A percentile compares a stretch with the other conserved stretches of the same genome.
phyloP scores from a whole-genome alignment of 2,113 vertebrate genomes.

The Lepus europaeus region DNA sequence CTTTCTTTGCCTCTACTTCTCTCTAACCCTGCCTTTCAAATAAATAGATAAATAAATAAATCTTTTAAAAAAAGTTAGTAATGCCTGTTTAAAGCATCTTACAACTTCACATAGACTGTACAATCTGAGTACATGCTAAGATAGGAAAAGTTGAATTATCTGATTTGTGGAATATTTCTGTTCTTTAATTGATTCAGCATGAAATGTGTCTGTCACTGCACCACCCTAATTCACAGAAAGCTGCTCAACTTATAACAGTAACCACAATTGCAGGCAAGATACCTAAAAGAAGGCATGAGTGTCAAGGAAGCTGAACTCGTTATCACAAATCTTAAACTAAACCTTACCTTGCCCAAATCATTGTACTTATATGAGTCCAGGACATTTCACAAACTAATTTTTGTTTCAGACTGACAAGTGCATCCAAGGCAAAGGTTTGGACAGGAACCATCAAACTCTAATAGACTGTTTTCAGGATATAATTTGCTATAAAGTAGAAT shows the following conservation, averaged over 20 bases:
- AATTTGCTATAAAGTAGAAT: neutral
- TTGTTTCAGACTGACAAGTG: neutral
- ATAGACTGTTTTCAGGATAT: neutral
- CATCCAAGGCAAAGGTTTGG: neutral
- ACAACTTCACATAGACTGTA: neutral
- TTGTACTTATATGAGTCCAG: neutral
- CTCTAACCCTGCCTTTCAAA: no score
- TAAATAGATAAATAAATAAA: no score
- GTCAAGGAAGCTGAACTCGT: neutral
- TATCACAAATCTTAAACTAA: neutral
- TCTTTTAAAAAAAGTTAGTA: neutral
- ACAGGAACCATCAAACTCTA: neutral
- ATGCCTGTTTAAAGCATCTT: slow-evolving; percentile 35
- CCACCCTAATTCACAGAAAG: neutral
- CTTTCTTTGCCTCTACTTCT: no score
- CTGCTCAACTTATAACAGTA: neutral
- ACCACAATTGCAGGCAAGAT: neutral
- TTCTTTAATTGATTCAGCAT: neutral
- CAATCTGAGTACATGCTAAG: neutral
- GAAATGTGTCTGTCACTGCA: neutral
- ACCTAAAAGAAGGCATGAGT: neutral
- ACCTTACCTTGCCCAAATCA: neutral
- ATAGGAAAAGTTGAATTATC: neutral
- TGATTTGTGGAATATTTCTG: neutral
- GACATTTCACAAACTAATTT: neutral